phyloP scores from a whole-genome alignment of 2,113 vertebrate species.

The Benitochromis conjunctus region DNA sequence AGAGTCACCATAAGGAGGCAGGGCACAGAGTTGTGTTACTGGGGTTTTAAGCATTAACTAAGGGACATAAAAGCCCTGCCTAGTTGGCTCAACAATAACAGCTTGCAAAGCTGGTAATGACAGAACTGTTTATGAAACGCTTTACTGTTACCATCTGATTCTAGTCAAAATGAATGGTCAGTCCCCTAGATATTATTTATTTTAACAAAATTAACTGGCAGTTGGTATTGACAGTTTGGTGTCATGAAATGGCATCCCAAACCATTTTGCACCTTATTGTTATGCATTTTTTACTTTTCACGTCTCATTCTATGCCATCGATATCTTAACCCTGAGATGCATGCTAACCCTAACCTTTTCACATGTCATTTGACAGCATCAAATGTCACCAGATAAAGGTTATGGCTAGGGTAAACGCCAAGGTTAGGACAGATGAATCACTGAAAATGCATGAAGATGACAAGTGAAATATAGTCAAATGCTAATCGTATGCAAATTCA shows the following conservation, averaged over 20 bases:
- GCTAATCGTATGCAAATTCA: not conserved
- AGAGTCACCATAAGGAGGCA: not conserved
- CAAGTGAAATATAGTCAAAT: fast-evolving
- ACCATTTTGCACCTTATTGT: not conserved
- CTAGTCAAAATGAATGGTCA: not conserved
- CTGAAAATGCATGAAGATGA: not conserved
- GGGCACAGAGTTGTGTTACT: not conserved
- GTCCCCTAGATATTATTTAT: not conserved
- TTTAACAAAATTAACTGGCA: not conserved
- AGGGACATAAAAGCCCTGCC: not conserved
- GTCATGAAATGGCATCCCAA: not conserved
- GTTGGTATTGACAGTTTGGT: not conserved
- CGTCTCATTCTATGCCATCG: not conserved
- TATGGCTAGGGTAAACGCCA: not conserved
- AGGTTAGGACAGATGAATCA: not conserved
- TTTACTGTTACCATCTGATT: not conserved
- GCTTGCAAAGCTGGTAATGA: not conserved
- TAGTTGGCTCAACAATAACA: not conserved
- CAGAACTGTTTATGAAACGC: not conserved
- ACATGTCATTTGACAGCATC: not conserved
- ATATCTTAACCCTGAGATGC: not conserved
- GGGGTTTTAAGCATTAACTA: not conserved
- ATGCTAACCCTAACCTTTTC: not conserved
- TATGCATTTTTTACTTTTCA: not conserved
- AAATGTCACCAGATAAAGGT: not conserved